These are phyloP conservation scores for Donacobius atricapilla DNA, from an alignment of 2,113 vertebrate species.

Conservation along the genomic window DNA sequence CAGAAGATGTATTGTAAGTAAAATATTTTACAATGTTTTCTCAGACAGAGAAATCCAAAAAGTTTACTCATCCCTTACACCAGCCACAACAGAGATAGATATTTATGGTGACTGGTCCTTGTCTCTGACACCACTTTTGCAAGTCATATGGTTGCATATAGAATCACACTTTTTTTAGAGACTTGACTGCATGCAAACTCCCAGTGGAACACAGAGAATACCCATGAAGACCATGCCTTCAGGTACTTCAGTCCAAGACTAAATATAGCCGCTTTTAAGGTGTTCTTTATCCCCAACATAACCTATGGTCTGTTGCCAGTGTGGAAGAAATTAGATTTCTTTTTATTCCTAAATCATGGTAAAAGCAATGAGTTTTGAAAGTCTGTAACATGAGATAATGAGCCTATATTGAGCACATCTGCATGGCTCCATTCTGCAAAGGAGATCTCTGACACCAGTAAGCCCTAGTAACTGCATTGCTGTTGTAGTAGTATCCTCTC, in stretches of 20 bases:
- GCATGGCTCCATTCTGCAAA: not conserved
- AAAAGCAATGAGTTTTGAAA: not conserved
- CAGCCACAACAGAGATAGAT: not conserved
- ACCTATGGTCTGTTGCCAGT: not conserved
- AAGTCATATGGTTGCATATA: not conserved
- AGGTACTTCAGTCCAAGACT: not conserved
- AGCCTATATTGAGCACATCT: not conserved
- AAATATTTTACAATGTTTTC: not conserved
- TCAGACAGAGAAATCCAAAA: not conserved
- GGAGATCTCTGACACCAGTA: not conserved
- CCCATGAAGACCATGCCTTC: not conserved
- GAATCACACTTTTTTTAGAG: not conserved
- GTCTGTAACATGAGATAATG: not conserved
- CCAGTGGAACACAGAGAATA: not conserved
- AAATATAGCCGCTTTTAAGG: not conserved
- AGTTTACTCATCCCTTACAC: not conserved
- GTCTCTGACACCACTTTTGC: not conserved
- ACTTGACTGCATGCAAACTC: not conserved
- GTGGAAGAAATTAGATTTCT: not conserved
- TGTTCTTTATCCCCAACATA: not conserved
- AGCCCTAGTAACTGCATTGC: not conserved
- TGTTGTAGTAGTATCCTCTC: not conserved
- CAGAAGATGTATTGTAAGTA: not conserved
- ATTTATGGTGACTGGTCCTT: not conserved
- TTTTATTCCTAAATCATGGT: not conserved